Base-by-base conservation (phyloP, 2,113 vertebrate species). In the Lepus timidus region DNA sequence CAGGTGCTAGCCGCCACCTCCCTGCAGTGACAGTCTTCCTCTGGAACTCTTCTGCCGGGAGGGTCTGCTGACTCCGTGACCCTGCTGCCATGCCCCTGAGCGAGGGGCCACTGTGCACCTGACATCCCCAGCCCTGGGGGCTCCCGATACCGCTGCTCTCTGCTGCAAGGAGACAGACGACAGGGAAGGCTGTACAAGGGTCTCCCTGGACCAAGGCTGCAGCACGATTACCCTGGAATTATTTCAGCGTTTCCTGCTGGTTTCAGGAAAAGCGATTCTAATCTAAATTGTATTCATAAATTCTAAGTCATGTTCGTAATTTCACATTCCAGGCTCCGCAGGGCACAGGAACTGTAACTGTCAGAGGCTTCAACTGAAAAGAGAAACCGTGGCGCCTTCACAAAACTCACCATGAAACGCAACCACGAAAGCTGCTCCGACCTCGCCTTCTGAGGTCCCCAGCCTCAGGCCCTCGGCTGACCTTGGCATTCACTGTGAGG, bases 251-350 rank as follows among this genome's bases (percentile, higher is more conserved):
- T 65, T 89, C 79, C 91, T 80, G 58, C 25, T 76, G 61, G 76
- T 80, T 87, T 91, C 55, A 65, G 36, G 75, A 79, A 76, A 81
- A 73, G 75, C 78, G 86, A 76, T 67, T 87, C 65, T 73, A 44
- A 84, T 74, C 80, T 93, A 67, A 93, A 85, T 93, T 33, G 55
- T 73, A 73, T 84, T 71, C 71, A 85, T 39, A 79, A 33, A 65
- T 92, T 95, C 52, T n/a, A 55, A 88, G 31, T 89, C 85, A 52
- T 75, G 55, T 33, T 85, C 71, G 23, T 52, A 51, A 55, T 89
- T 90, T 93, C 44, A n/a, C 85, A 33, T 36, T 61, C 61, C 71
- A 74, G 90, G 31, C 62, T 62, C 49, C 44, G 0, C 0, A 8
- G 88, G 49, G 49, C 51, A 3, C 14, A 78, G 78, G 31, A 73